phyloP scores from a whole-genome alignment of 2,113 vertebrate species.

The Neopipo cinnamomea region DNA sequence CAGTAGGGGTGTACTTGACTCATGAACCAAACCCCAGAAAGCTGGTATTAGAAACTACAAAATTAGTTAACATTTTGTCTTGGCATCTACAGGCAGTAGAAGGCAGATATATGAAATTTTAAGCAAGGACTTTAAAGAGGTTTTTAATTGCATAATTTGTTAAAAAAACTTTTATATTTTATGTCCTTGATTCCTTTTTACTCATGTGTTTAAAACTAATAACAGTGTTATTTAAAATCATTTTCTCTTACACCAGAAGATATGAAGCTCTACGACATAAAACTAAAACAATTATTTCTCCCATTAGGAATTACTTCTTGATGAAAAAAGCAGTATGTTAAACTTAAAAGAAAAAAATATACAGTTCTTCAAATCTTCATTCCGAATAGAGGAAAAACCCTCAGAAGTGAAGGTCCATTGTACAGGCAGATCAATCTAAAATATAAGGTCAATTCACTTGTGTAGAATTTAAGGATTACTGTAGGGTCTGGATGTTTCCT shows the following conservation, averaged over 20 bases:
- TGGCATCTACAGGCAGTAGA: neutral
- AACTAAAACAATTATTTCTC: slow-evolving; percentile 6
- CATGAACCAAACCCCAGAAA: neutral
- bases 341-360: neutral
- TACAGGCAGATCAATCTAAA: neutral
- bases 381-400: neutral
- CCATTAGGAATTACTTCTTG: neutral
- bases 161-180: neutral
- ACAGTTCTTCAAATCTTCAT: neutral
- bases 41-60: neutral
- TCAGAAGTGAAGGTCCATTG: neutral
- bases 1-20: neutral
- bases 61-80: neutral
- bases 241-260: neutral
- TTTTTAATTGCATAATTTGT: neutral
- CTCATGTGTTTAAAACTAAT: neutral
- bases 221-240: neutral
- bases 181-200: neutral
- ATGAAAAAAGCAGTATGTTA: neutral
- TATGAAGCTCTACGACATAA: neutral
- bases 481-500: neutral
- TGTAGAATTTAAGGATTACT: neutral
- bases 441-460: neutral
- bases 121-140: neutral
- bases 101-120: neutral